A percentile compares a stretch with the other conserved stretches of the same genome.
These are phyloP conservation scores for Dione juno DNA, from an alignment of 2,888 invertebrate species.

Conservation along the genomic window DNA sequence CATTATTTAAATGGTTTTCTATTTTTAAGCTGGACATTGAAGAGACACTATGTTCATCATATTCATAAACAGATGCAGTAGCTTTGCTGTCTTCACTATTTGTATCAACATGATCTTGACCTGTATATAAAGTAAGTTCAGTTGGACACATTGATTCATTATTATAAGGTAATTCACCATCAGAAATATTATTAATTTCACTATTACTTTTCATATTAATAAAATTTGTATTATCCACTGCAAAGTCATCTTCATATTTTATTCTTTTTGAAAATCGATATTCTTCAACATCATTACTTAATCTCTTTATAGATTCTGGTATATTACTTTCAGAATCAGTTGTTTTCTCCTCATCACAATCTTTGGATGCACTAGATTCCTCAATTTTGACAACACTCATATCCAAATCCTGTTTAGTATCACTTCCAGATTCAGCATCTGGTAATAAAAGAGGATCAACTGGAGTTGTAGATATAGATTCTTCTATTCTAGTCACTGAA, in stretches of 20 bases:
- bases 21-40: conserved; percentile 70
- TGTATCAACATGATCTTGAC: conserved; percentile 67
- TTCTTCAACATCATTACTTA: conserved; percentile 65
- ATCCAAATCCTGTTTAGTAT: conserved; percentile 69
- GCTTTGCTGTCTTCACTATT: conserved; percentile 75
- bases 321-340: conserved; percentile 60
- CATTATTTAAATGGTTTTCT: conserved; percentile 66
- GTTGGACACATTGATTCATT: conserved; percentile 65
- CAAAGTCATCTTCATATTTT: conserved; percentile 69
- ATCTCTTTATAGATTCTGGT: conserved; percentile 67
- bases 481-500: conserved; percentile 70
- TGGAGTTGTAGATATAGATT: conserved; percentile 69
- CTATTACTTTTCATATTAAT: conserved; percentile 52
- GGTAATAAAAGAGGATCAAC: conserved; percentile 76
- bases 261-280: conserved; percentile 67
- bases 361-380: conserved; percentile 65
- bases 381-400: conserved; percentile 74
- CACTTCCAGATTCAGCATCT: conserved; percentile 69
- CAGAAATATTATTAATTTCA: conserved; percentile 61
- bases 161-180: conserved; percentile 62
- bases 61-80: conserved; percentile 69
- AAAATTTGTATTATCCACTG: conserved; percentile 57
- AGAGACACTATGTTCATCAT: conserved; percentile 74
- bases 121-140: conserved; percentile 60
- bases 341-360: conserved; percentile 65